These are phyloP conservation scores for Medauroidea extradentata DNA, from an alignment of 1,140 invertebrate genomes.

Conservation along the genomic window DNA sequence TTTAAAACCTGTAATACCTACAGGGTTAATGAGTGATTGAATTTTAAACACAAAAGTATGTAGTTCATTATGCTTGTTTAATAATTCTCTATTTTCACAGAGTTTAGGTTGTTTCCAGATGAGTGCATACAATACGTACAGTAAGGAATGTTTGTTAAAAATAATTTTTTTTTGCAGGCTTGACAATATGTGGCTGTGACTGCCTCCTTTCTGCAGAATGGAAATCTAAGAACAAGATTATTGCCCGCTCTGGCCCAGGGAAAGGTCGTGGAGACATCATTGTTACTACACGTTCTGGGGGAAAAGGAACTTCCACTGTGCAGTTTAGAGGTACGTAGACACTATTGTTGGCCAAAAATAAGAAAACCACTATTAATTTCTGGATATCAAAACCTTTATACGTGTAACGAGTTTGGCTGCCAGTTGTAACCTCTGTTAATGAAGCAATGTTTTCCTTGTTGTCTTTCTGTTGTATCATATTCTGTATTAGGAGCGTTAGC, in stretches of 20 bases:
- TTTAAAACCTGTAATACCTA: too few relatives aligned
- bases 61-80: not conserved
- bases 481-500: too few relatives aligned
- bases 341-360: too few relatives aligned
- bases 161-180: constrained; percentile 56
- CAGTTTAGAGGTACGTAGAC: constrained; percentile 72
- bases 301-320: constrained; percentile 89
- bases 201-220: constrained; percentile 94
- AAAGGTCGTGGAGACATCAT: constrained; percentile 96
- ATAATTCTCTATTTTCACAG: not conserved
- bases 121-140: too few relatives aligned
- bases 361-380: too few relatives aligned
- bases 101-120: not conserved
- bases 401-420: too few relatives aligned
- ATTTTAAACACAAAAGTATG: not conserved
- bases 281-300: constrained; percentile 84
- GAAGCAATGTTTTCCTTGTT: too few relatives aligned
- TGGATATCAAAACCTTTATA: too few relatives aligned
- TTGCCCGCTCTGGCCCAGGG: constrained; percentile 88
- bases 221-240: constrained; percentile 96
- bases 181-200: constrained; percentile 94
- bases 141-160: too few relatives aligned
- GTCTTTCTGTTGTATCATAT: too few relatives aligned
- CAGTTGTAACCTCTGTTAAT: too few relatives aligned
- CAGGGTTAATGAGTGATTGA: too few relatives aligned